Percentiles rank a stretch among this genome's conserved stretches.
These are phyloP conservation scores for Ptychodera flava DNA, from an alignment of 35 echinoderm and acorn worm genomes.

Conservation along the genomic window DNA sequence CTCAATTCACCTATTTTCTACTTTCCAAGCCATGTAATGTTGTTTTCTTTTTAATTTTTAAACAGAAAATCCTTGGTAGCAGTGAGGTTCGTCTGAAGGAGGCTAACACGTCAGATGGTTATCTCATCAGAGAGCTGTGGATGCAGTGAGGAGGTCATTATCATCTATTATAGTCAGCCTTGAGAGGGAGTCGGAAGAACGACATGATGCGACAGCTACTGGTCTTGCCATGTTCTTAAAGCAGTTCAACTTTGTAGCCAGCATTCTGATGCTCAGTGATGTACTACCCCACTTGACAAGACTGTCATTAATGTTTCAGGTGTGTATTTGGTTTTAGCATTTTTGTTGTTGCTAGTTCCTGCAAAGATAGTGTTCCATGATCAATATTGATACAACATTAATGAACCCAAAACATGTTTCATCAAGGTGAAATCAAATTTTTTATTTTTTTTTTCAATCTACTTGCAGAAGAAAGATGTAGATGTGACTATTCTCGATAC, in stretches of 20 bases:
- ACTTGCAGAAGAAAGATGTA: not conserved
- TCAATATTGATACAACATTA: too few relatives aligned
- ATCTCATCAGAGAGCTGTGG: conserved; percentile 6
- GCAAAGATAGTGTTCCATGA: too few relatives aligned
- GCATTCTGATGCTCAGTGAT: not conserved
- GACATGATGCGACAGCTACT: conserved; percentile 7
- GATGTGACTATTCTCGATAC: not conserved
- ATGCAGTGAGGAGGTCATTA: not conserved
- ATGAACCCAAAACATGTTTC: too few relatives aligned
- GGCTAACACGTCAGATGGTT: not conserved
- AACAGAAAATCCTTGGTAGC: not conserved
- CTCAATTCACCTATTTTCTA: not conserved
- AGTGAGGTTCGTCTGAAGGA: not conserved
- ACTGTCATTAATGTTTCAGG: conserved; percentile 14
- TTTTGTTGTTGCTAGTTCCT: too few relatives aligned
- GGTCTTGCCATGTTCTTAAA: not conserved
- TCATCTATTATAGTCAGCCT: not conserved
- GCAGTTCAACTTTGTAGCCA: not conserved
- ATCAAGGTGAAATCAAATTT: too few relatives aligned
- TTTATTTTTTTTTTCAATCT: too few relatives aligned
- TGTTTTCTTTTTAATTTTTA: not conserved
- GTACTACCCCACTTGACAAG: conserved; percentile 3
- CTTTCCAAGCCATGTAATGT: not conserved
- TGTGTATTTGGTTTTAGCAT: too few relatives aligned
- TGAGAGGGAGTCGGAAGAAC: not conserved